Percentiles rank a stretch among this genome's conserved stretches.
These are phyloP conservation scores for Cephonodes hylas DNA, from an alignment of 2,888 invertebrate genomes.

Conservation along the genomic window DNA sequence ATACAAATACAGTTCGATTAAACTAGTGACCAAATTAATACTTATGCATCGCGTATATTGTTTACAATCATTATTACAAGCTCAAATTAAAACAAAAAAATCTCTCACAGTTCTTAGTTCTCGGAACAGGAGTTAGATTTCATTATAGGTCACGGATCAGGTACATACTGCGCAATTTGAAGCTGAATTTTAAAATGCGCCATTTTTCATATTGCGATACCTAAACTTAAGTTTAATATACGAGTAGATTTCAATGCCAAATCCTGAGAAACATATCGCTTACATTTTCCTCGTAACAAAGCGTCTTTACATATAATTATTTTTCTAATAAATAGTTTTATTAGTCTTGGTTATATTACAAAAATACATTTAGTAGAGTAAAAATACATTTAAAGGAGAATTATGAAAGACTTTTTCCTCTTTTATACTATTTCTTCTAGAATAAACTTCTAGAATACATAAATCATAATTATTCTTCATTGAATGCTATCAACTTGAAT, in stretches of 20 bases:
- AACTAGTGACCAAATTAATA: background rate
- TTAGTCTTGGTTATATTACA: too few species aligned
- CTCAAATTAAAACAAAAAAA: too few species aligned
- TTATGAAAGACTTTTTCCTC: too few species aligned
- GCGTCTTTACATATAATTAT: background rate
- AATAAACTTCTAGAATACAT: too few species aligned
- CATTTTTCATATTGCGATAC: background rate
- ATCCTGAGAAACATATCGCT: background rate
- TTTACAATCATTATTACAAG: too few species aligned
- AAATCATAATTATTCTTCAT: too few species aligned
- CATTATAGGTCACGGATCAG: background rate
- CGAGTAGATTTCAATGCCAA: background rate
- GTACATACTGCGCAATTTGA: background rate
- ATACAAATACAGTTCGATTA: too few species aligned
- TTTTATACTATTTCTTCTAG: too few species aligned
- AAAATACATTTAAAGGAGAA: too few species aligned
- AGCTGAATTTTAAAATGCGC: background rate
- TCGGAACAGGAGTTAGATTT: background rate
- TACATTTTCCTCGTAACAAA: background rate
- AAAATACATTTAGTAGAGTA: too few species aligned
- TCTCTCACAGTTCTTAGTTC: background rate
- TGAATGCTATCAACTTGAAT: too few species aligned
- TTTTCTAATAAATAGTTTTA: too few species aligned
- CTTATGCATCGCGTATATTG: background rate
- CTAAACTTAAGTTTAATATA: background rate